phyloP scores from a whole-genome alignment of 2,888 invertebrate genomes.

The Macropis europaea region DNA sequence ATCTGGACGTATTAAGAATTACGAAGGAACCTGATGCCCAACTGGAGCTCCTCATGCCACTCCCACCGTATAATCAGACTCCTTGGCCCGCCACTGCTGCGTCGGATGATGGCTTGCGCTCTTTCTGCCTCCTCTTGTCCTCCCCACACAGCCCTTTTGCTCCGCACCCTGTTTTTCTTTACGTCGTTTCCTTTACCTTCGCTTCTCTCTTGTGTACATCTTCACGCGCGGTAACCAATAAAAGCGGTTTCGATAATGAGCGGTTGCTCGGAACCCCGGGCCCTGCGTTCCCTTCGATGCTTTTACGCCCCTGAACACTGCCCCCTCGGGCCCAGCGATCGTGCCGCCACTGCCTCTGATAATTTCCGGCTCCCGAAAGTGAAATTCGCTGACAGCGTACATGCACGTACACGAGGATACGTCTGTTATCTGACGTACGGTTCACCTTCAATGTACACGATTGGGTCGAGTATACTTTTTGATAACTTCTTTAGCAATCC shows the following conservation, averaged over 20 bases:
- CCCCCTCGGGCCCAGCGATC: slow-evolving; percentile 12
- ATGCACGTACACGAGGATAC: too few relatives aligned
- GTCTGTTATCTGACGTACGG: too few relatives aligned
- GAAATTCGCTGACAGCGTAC: slow-evolving; percentile 52
- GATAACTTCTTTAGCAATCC: too few relatives aligned
- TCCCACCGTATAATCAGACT: slow-evolving; percentile 68
- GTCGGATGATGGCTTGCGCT: slow-evolving; percentile 56
- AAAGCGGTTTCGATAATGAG: slow-evolving; percentile 71
- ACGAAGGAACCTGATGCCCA: slow-evolving; percentile 56
- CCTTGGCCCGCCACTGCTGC: slow-evolving; percentile 61
- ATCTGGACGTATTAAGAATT: slow-evolving; percentile 51
- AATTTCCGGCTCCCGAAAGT: slow-evolving; percentile 62
- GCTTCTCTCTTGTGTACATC: slow-evolving; percentile 53
- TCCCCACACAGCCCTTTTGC: neutral
- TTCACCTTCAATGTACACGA: too few relatives aligned
- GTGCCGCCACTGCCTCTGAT: slow-evolving; percentile 37
- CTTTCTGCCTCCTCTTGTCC: slow-evolving; percentile 39
- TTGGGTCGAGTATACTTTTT: too few relatives aligned
- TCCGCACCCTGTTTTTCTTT: slow-evolving; percentile 41
- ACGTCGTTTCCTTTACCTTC: slow-evolving; percentile 57
- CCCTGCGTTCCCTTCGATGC: slow-evolving; percentile 36
- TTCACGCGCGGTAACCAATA: slow-evolving; percentile 72
- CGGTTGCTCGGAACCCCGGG: slow-evolving; percentile 59
- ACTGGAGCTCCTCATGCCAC: slow-evolving; percentile 67
- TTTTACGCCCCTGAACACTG: slow-evolving; percentile 55